phyloP scores from a whole-genome alignment of 2,113 vertebrate genomes.

The Zosterops lateralis region DNA sequence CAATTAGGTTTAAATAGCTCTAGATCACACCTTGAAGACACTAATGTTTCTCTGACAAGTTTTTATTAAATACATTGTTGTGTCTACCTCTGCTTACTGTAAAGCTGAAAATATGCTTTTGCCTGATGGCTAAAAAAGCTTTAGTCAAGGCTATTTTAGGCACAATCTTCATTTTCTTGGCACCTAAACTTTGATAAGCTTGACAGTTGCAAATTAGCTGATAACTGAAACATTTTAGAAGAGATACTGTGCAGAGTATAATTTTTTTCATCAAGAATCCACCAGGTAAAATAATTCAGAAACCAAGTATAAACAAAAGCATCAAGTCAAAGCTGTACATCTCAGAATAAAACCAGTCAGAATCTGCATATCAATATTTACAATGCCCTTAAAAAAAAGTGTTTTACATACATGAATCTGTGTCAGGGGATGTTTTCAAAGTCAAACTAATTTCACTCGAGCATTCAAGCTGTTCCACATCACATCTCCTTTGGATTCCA shows the following conservation, averaged over 20 bases:
- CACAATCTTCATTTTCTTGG: neutral
- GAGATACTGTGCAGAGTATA: neutral
- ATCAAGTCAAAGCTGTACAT: neutral
- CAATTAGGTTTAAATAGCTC: neutral
- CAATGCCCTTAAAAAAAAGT: neutral
- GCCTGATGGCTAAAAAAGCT: neutral
- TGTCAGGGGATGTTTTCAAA: neutral
- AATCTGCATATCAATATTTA: neutral
- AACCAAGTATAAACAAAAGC: neutral
- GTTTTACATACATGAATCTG: neutral
- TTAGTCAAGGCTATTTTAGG: neutral
- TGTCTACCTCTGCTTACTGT: neutral
- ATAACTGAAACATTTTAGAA: neutral
- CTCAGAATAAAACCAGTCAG: neutral
- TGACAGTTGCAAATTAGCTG: neutral
- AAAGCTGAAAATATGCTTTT: neutral
- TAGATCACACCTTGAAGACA: neutral
- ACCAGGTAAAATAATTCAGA: neutral
- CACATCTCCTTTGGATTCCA: neutral
- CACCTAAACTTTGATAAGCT: neutral
- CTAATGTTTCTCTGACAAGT: neutral
- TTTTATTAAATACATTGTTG: neutral
- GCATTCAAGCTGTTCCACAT: neutral
- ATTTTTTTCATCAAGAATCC: conserved; percentile 80
- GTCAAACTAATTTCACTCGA: neutral